Base-by-base conservation (phyloP, 2,797 vertebrate species). In the Tenualosa thibaudeaui region DNA sequence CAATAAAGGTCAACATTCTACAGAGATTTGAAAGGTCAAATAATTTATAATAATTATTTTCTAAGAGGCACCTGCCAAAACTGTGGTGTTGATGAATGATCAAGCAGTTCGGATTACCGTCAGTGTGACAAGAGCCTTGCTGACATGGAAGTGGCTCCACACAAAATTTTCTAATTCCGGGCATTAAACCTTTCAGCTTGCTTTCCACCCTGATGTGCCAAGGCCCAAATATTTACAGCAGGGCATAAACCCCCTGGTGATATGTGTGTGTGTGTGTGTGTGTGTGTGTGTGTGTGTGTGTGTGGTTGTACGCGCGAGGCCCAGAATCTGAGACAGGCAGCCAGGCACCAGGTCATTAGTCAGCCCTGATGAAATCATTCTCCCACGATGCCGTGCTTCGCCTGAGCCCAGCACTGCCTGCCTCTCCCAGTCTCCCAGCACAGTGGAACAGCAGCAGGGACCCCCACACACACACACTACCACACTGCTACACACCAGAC, bases 291-390 rank as follows among this genome's bases (percentile, higher is more conserved):
- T 2, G 62, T 65, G 24, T 84, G 83, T 84, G n/a, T 3, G 62
- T 78, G 86, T 84, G 83, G 83, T n/a, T 5, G 68, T 78, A 2
- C 83, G 40, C 87, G 83, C 60, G 22, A 82, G 86, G 83, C 75
- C 26, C 51, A 24, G 83, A 82, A 85, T 83, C 10, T 78, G 84
- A 88, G 86, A 84, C 2, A 56, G 82, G 84, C 75, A 65, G 71
- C 82, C 82, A 40, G 49, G 62, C 81, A 65, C 83, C 50, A 81
- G 84, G 82, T 82, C 85, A 89, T 91, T 88, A 90, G 82, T 89
- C 81, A 88, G 85, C 31, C 71, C 68, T 85, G 87, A 87, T 91
- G 88, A 89, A 88, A 82, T 89, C 51, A 88, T 86, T 81, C 86
- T 86, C 85, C 88, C 82, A 89, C 82, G 75, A 86, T 86, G 86